Evolutionary conservation across 2,797 vertebrate genomes (phyloP), one percentile per base, ranked within the genome.

Genomic region (Cryptoblepharus egeriae): DNA sequence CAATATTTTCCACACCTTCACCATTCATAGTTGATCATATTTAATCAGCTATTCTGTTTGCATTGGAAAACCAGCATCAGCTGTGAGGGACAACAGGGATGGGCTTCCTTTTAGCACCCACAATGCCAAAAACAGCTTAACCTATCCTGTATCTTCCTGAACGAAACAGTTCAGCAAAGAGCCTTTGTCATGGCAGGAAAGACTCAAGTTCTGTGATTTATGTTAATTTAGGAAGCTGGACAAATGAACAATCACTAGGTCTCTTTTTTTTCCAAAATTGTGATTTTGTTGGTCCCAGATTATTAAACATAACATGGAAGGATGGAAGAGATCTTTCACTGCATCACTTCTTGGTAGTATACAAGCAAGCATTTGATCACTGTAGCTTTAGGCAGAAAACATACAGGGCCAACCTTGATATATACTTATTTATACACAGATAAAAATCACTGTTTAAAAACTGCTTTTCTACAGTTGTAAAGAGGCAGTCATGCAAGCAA

Each of bases 51-150:
- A 78, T 73, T 28, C 35, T 35, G 73, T 78, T 83, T 57, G 60
- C 37, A 45, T 15, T 65, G 82, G 82, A 83, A 83, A 83, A 83
- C 35, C 58, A 58, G 45, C 75, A 65, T 76, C 75, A 83, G 68
- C 30, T 58, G n/a, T 26, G n/a, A 45, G 30, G 49, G 42, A 83
- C 42, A 71, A 80, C 68, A 65, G 74, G 84, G 58, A 76, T 26
- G 75, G 69, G 60, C 32, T 81, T 85, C 68, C 64, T 81, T 81
- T 85, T 68, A 42, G 57, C 68, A 35, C 73, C 84, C 74, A 75
- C 1, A 18, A 70, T 35, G 74, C 67, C 67, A 76, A 76, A 73
- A 85, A 69, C 30, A 49, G 26, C 45, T 79, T 84, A 70, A 79
- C 70, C 45, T 52, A 72, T 77, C 68, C 79, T 76, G 68, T 71